Evolutionary conservation across 1,140 invertebrate species (phyloP), one percentile per base, ranked within the genome.

Genomic region (Zaprionus camerounensis): DNA sequence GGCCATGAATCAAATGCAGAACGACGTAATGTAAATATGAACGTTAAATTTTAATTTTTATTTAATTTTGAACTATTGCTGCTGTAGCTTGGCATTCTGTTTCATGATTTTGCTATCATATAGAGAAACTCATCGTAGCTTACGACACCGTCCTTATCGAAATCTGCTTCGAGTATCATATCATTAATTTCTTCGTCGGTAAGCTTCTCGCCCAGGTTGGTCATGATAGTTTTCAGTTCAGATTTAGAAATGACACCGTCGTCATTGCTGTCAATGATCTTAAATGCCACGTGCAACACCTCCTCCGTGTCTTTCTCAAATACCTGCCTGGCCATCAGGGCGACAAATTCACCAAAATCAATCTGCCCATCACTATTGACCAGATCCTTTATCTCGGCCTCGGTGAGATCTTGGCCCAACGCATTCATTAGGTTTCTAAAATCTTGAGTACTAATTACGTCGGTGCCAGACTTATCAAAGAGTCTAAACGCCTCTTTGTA

Each of bases 401-500:
- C 84, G 2, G 81, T 83, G 11, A 78, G 78, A 63, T 81, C 81
- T 58, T 87, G 81, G 3, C 85, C 84, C 51, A 87, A 34, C 0
- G 85, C 73, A 2, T 78, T 78, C 98, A 99, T 99, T 36, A 99
- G 97, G 84, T 98, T 97, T 71, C 98, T 96, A 64, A 99, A 93
- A 91, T 99, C 98, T 61, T 96, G 95, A 4, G 97, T 97, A 2
- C 97, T 97, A 92, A 99, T 99, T 91, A 97, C 95, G 1, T 98
- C 98, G 81, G 98, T 97, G 80, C 97, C 97, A 93, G 98, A 97
- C 93, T 98, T 98, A 93, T 99, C 98, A 91, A 99, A 98, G 62
- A 98, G 97, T 81, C 95, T 95, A 93, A 75, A 93, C 2, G 93
- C 92, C 51, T 91, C 93, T 36, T 82, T 82, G 12, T 92, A 90